These are phyloP conservation scores for Phyllotreta striolata DNA, from an alignment of 2,888 invertebrate species.

Conservation along the genomic window DNA sequence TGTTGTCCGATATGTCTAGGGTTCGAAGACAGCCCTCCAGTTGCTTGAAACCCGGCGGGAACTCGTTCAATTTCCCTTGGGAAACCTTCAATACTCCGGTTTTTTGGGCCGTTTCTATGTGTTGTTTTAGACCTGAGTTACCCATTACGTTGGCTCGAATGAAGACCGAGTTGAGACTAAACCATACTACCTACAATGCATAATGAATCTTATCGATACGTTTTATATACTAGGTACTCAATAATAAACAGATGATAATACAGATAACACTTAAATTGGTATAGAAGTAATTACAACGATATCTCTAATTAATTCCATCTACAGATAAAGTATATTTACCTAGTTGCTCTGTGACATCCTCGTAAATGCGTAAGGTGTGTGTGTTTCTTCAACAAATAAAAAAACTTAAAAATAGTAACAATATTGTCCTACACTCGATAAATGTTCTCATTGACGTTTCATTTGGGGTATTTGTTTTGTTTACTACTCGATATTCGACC, in stretches of 20 bases:
- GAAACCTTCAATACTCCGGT: slow-evolving; percentile 93
- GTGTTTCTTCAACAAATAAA: slow-evolving; percentile 9
- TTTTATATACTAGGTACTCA: background rate
- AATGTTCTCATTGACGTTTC: slow-evolving; percentile 24
- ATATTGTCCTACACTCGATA: slow-evolving; percentile 11
- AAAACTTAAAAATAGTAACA: slow-evolving; percentile 6
- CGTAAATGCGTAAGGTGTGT: slow-evolving; percentile 1
- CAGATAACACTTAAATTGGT: slow-evolving; percentile 31
- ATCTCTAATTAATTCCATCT: slow-evolving; percentile 25
- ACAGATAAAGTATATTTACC: slow-evolving; percentile 27
- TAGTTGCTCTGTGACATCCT: slow-evolving; percentile 22
- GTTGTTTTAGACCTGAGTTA: slow-evolving; percentile 88
- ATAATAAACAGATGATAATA: slow-evolving; percentile 30
- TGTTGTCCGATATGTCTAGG: slow-evolving; percentile 92
- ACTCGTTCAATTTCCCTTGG: slow-evolving; percentile 80
- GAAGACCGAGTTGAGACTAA: background rate
- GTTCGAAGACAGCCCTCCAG: slow-evolving; percentile 79
- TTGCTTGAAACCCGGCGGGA: slow-evolving; percentile 73
- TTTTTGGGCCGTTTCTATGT: slow-evolving; percentile 93
- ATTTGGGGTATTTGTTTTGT: slow-evolving; percentile 27
- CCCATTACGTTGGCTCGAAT: slow-evolving; percentile 72
- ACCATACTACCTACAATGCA: background rate
- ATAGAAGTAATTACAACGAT: slow-evolving; percentile 22
- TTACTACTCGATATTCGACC: background rate
- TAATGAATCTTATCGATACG: background rate